Evolutionary conservation across 2,797 vertebrate species (phyloP), one percentile per base, ranked within the genome.

Genomic region (Microcaecilia unicolor): DNA sequence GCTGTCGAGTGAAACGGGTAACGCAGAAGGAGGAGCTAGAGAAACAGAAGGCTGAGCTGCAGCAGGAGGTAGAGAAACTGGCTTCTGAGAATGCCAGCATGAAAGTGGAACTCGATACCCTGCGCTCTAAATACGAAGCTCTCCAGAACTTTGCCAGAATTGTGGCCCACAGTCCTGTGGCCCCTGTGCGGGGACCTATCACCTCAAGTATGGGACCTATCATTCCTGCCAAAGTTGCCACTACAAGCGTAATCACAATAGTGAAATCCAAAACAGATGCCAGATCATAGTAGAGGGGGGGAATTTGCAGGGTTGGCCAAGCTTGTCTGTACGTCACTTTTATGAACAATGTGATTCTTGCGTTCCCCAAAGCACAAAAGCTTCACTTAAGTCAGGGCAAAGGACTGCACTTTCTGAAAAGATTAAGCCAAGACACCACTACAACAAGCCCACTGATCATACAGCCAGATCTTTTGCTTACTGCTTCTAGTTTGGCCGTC

Each of bases 11-110:
- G 44, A 98, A 98, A 74, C 86, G 95, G 0, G 95, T 98, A 34
- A 98, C 95, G 2, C 95, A 98, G 80, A 97, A 95, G 59, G 94
- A 98, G 67, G 95, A 97, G 86, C 86, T 98, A 71, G 95, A 98
- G 76, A 91, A 90, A 67, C 95, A 98, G 74, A 98, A 96, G 76
- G 87, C 86, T 5, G 91, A 86, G 71, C 84, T 98, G 46, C 95
- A 98, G 78, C 91, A 90, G 54, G 95, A 98, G 61, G 95, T 98
- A 68, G 92, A 97, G 80, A 98, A 98, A 77, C 83, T 98, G 49
- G 94, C 92, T 39, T 88, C 86, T 0, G 95, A 98, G 72, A 98
- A 98, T 1, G 93, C 93, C 78, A 92, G 90, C 81, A 97, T 98
- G 89, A 89, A 87, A 80, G 84, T 91, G 59, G 94, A 98, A 89